Evolutionary conservation across 2,113 vertebrate species (phyloP).

Genomic region (Vireo altiloquus): DNA sequence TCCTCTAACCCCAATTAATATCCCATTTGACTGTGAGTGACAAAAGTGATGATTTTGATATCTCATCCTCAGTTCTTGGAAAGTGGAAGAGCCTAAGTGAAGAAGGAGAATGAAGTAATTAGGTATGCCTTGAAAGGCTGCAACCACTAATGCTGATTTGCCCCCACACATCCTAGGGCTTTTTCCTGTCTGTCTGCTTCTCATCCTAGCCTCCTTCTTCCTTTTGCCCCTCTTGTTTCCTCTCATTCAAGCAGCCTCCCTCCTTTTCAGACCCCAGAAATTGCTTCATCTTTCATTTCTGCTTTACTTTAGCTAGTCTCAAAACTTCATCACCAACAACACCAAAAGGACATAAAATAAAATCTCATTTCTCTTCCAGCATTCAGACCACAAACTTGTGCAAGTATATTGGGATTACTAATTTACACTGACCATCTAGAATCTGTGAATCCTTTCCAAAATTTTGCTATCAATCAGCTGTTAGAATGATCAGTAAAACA

Average conservation of each 20-base stretch:
- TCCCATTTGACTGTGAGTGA: neutral
- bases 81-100: neutral
- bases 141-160: neutral
- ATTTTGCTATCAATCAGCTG: neutral
- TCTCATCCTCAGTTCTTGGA: neutral
- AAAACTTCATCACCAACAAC: neutral
- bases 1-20: slow-evolving; percentile 13
- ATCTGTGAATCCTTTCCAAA: neutral
- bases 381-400: neutral
- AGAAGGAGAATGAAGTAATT: neutral
- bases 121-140: neutral
- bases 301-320: neutral
- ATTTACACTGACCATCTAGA: neutral
- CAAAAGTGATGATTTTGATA: neutral
- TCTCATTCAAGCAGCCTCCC: neutral
- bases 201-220: neutral
- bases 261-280: neutral
- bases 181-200: neutral
- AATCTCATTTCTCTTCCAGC: neutral
- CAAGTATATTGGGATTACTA: neutral
- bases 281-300: neutral
- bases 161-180: neutral
- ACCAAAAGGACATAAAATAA: neutral
- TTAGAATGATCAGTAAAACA: neutral
- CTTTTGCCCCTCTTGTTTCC: neutral